These are phyloP conservation scores for Cyanoderma ruficeps DNA, from an alignment of 2,113 vertebrate species.

Conservation along the genomic window DNA sequence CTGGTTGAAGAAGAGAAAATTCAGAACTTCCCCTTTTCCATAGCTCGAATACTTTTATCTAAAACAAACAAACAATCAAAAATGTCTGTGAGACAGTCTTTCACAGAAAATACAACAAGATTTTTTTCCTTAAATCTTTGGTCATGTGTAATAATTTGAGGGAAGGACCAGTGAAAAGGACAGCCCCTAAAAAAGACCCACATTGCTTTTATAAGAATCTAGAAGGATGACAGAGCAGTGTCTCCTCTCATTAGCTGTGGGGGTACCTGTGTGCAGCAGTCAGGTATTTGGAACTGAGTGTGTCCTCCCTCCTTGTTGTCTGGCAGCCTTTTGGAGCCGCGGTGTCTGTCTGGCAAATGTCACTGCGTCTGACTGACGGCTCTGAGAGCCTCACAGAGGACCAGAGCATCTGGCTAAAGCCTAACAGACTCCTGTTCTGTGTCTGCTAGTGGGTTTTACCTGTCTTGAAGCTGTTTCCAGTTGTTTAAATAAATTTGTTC, in stretches of 20 bases:
- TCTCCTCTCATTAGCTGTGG: not conserved
- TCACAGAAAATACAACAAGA: not conserved
- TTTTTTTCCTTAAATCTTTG: not conserved
- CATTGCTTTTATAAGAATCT: not conserved
- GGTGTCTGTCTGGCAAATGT: not conserved
- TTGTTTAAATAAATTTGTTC: not conserved
- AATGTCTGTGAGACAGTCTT: not conserved
- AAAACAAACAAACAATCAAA: not conserved
- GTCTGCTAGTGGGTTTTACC: not conserved
- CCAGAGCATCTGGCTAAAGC: not conserved
- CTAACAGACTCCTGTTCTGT: not conserved
- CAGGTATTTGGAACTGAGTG: not conserved
- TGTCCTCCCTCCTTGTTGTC: not conserved
- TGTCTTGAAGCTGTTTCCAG: not conserved
- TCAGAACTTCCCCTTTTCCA: not conserved
- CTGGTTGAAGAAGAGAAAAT: not conserved
- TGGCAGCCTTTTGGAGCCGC: not conserved
- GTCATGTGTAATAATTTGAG: not conserved
- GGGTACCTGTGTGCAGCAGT: not conserved
- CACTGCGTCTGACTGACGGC: accelerated
- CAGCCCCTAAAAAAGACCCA: not conserved
- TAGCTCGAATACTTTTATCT: not conserved
- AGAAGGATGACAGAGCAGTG: not conserved
- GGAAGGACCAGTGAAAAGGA: not conserved
- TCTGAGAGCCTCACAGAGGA: not conserved